Percentiles rank a stretch among this genome's conserved stretches.
These are phyloP conservation scores for Phataginus tricuspis DNA, from an alignment of 2,797 vertebrate genomes.

Conservation along the genomic window DNA sequence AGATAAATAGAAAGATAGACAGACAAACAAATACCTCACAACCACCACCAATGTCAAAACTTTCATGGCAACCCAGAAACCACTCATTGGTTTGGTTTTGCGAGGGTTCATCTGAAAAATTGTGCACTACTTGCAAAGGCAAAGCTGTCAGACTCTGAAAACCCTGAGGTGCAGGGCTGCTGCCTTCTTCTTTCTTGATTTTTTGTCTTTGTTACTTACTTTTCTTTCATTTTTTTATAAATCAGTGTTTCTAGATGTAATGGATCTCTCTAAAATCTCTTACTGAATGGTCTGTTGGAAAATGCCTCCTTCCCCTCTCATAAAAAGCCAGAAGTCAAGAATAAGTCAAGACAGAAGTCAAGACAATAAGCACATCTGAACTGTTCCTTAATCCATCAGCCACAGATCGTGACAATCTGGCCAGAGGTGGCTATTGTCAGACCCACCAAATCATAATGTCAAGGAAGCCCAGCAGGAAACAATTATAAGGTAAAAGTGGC, in stretches of 20 bases:
- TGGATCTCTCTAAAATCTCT: background rate
- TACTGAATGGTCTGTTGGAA: background rate
- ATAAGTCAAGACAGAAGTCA: background rate
- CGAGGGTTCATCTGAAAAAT: background rate
- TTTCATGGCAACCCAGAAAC: background rate
- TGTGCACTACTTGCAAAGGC: background rate
- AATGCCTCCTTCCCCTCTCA: background rate
- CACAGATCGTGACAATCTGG: background rate
- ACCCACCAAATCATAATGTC: background rate
- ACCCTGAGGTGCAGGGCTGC: background rate
- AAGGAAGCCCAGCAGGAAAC: background rate
- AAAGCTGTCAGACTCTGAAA: background rate
- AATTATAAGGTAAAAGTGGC: background rate
- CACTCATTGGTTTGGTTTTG: background rate
- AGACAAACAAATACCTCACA: background rate
- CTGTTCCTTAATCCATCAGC: background rate
- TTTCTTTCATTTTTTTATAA: background rate
- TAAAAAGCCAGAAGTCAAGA: background rate
- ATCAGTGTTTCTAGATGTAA: background rate
- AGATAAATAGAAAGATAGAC: background rate
- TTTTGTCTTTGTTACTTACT: background rate
- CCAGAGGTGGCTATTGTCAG: background rate
- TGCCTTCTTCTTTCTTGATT: background rate
- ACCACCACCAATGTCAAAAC: background rate
- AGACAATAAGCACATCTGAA: background rate